Base-by-base conservation (phyloP, 2,888 invertebrate species). In the Pristionchus japonicus region DNA sequence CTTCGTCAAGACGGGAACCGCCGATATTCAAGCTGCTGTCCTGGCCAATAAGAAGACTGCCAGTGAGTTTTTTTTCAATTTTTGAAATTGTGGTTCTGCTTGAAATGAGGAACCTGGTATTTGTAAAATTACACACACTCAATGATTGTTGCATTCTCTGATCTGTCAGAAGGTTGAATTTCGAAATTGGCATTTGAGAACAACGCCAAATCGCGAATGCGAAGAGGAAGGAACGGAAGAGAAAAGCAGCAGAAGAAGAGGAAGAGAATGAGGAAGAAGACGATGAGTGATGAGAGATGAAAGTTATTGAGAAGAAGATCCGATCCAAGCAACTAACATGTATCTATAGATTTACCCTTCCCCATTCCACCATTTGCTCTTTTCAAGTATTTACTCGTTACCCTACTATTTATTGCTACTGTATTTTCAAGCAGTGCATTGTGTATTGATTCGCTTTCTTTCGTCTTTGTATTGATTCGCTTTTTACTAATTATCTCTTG, bases 1-100 rank as follows among this genome's bases (percentile, higher is more conserved):
- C 13, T 85, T 85, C 64, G 37, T 61, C 15, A 61, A 85, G 64
- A 64, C 85, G 3, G 85, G 85, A 85, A 64, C 64, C 0, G 85
- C 85, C 31, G 85, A 85, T 85, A 57, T 85, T 11, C 11, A 64
- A 15, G 27, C 37, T 40, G 85, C 85, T 85, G 43, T 64, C 3
- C 11, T 61, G 40, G 31, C 49, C 3, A 85, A 85, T n/a, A 64
- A 64, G 64, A 57, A 82, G 52, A 52, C 52, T 49, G 34, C 23
- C 3, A 49, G 82, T 82, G 34, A 49, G 80, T 80, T 6, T 0
- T 15, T 13, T 43, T 9, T 6, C 23, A 43, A n/a, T 77, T 1
- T 27, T 27, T 64, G 64, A 31, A 31, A 31, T n/a, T 27, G 61
- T n/a, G 61, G 20, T 57, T 57, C 57, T 43, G 43, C 6, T 43